These are phyloP conservation scores for Athene cunicularia DNA, from an alignment of 2,113 vertebrate species.

Conservation along the genomic window DNA sequence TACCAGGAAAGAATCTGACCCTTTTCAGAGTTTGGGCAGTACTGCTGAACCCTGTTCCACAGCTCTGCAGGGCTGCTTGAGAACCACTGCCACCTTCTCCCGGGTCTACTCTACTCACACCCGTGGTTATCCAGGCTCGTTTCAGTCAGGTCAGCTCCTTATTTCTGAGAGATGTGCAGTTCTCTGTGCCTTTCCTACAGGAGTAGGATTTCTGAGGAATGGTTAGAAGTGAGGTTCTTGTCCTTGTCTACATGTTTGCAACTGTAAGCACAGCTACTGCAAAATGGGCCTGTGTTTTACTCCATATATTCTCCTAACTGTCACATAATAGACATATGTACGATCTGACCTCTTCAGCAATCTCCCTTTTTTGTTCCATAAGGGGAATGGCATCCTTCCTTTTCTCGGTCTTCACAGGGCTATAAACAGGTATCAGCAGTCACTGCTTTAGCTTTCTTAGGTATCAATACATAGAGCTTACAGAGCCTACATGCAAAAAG, in stretches of 20 bases:
- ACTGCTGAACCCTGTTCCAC: neutral
- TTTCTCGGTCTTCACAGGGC: neutral
- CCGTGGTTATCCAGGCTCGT: neutral
- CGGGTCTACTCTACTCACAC: neutral
- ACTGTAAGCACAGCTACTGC: neutral
- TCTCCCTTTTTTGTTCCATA: neutral
- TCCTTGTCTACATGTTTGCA: neutral
- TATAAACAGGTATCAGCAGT: neutral
- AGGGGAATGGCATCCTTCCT: neutral
- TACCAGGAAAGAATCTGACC: neutral
- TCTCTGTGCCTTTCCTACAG: neutral
- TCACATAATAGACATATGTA: neutral
- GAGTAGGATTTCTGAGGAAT: neutral
- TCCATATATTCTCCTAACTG: neutral
- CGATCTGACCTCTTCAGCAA: neutral
- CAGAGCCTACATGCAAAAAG: neutral
- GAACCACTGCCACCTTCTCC: neutral
- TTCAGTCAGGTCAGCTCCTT: neutral
- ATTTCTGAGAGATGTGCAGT: neutral
- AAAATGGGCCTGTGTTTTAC: neutral
- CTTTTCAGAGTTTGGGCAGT: neutral
- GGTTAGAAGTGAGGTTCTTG: neutral
- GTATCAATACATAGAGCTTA: neutral
- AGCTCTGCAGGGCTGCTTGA: neutral
- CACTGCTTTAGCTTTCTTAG: neutral